Evolutionary conservation across 2,888 invertebrate genomes (phyloP), one percentile per base, ranked within the genome.

Genomic region (Oscheius sp.): DNA sequence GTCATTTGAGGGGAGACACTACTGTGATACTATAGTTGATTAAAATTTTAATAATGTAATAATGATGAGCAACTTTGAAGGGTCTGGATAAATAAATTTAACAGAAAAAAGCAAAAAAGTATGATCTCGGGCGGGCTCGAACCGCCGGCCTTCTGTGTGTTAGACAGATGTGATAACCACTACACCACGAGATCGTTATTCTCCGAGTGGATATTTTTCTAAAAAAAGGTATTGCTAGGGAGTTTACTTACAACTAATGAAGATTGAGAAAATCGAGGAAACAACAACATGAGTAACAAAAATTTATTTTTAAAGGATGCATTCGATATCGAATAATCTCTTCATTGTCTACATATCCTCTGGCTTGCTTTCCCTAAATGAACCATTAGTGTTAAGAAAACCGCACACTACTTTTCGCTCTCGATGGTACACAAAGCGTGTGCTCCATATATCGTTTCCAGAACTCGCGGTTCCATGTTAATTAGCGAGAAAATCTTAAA

Each of bases 141-240:
- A 75, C 73, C 75, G 70, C 73, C 73, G 73, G 66, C 73, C 77
- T 77, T 77, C 77, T 75, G 77, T 75, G 77, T 77, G 77, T 77
- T 77, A 77, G 77, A 72, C 77, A 76, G 75, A 77, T 74, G 75
- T 77, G 75, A 77, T 77, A 76, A 76, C 72, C 72, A 72, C 72
- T 72, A 72, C 72, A 72, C 72, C 66, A 66, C 66, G 66, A 66
- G 66, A 66, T 66, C 66, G n/a, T 6, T 41, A 20, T n/a, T n/a
- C n/a, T n/a, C n/a, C n/a, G n/a, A n/a, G n/a, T n/a, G n/a, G n/a
- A n/a, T n/a, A n/a, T n/a, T n/a, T n/a, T n/a, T n/a, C n/a, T n/a
- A n/a, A n/a, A n/a, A n/a, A n/a, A n/a, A n/a, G n/a, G n/a, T n/a
- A n/a, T n/a, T n/a, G n/a, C n/a, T n/a, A n/a, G n/a, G n/a, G n/a